Conservation (phyloP, 1,140 invertebrate genomes). For the Cotesia glomerata region DNA sequence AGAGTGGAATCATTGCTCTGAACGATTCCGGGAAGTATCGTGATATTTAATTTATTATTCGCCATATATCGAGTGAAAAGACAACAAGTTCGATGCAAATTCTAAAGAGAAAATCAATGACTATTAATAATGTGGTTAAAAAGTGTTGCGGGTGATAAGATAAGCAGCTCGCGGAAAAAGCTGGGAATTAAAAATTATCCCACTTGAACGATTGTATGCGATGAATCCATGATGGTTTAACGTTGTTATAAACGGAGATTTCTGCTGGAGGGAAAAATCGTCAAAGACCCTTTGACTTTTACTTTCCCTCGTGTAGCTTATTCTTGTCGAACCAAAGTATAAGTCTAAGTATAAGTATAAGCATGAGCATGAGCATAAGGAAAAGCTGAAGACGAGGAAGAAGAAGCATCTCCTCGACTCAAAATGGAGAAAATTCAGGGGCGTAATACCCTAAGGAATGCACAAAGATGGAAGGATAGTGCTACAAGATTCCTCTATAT, state of each 20-base stretch:
- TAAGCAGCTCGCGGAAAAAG: constrained; percentile 34
- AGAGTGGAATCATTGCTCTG: too few species aligned
- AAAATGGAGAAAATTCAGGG: constrained; percentile 38
- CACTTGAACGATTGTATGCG: constrained; percentile 20
- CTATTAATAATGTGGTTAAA: too few species aligned
- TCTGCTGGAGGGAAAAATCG: constrained; percentile 39
- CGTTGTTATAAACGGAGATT: constrained; percentile 61
- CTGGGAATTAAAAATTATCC: constrained; percentile 39
- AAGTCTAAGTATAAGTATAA: too few species aligned
- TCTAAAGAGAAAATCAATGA: too few species aligned
- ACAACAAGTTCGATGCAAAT: too few species aligned
- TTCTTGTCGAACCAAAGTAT: too few species aligned
- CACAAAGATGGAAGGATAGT: constrained; percentile 59
- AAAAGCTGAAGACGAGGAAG: too few species aligned
- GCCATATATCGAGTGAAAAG: too few species aligned
- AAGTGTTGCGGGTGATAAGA: too few species aligned
- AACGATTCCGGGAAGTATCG: too few species aligned
- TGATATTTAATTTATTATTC: too few species aligned
- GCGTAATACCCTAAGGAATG: constrained; percentile 62
- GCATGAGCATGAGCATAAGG: background rate
- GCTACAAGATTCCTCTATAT: constrained; percentile 38
- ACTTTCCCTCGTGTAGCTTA: too few species aligned
- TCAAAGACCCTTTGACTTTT: background rate
- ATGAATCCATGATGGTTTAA: constrained; percentile 65
- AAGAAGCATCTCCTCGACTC: background rate